Base-by-base conservation (phyloP, 1,140 invertebrate species). In the Drosophila pachea region DNA sequence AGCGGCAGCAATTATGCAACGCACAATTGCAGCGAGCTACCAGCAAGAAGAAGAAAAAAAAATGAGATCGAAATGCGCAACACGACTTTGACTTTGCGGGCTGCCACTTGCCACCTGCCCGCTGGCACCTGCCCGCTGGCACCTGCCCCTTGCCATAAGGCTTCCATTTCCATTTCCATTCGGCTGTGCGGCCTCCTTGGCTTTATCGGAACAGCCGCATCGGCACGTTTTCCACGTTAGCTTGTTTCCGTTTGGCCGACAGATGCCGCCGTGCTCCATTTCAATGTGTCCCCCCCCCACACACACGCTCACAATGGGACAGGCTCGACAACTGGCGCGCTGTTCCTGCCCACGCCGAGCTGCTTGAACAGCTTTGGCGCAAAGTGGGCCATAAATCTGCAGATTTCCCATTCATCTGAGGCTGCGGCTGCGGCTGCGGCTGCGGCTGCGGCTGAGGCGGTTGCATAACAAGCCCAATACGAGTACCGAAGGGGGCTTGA, bases 191-290 rank as follows among this genome's bases (percentile, higher is more conserved):
- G n/a, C n/a, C n/a, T 40, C 8, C 38, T 40, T 11, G n/a, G 8
- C 40, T 65, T 55, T 60, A 60, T 60, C 47, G 16, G 5, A 36
- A 40, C 52, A 31, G 45, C n/a, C 35, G 6, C 52, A 60, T 53
- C 54, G 64, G 78, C 78, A 78, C 72, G 78, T 78, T 82, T 83
- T 83, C 73, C 78, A 73, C 78, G 78, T 83, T 82, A 79, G 73
- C 72, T 84, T 78, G 78, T 75, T 82, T 83, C 78, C 79, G 78
- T 74, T 82, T 71, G 48, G 49, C 33, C 33, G 49, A 54, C 31
- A 65, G 55, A 42, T 74, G 62, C 72, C 68, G 70, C 45, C 76
- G 66, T 62, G 38, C 52, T 63, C 61, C 47, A 65, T 36, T 69
- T 47, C 43, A 64, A 52, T 55, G 35, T 29, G 22, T 5, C 16